Percentiles rank a stretch among this genome's conserved stretches.
These are phyloP conservation scores for Apotomis betuletana DNA, from an alignment of 2,888 invertebrate species.

Conservation along the genomic window DNA sequence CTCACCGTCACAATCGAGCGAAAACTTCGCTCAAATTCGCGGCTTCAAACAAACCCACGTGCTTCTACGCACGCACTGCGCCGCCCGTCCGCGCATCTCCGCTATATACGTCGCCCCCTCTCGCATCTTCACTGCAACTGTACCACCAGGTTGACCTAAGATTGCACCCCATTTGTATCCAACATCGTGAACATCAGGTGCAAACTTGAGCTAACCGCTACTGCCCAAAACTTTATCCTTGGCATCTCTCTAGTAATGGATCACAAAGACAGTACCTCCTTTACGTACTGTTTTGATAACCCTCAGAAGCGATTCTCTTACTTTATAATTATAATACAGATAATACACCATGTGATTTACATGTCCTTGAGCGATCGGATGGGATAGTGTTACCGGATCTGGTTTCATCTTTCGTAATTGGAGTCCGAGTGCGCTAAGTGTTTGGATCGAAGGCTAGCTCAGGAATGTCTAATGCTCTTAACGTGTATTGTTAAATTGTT, in stretches of 20 bases:
- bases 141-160: background rate
- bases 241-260: background rate
- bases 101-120: conserved; percentile 68
- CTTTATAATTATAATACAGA: no score
- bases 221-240: background rate
- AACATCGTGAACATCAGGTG: no score
- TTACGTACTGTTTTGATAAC: no score
- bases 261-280: no score
- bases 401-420: conserved; percentile 24
- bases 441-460: conserved; percentile 16
- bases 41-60: conserved; percentile 33
- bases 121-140: conserved; percentile 34
- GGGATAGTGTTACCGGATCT: conserved; percentile 18
- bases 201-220: no score
- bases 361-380: conserved; percentile 27
- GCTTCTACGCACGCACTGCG: conserved; percentile 55
- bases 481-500: conserved; percentile 7
- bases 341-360: background rate
- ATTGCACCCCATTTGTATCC: no score
- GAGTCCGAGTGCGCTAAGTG: background rate
- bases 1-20: conserved; percentile 32
- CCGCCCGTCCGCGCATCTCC: conserved; percentile 57
- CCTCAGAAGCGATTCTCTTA: background rate
- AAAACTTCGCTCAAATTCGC: conserved; percentile 13
- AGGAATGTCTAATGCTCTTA: conserved; percentile 15